Evolutionary conservation across 1,140 invertebrate species (phyloP).

Genomic region (Dermatophagoides farinae): DNA sequence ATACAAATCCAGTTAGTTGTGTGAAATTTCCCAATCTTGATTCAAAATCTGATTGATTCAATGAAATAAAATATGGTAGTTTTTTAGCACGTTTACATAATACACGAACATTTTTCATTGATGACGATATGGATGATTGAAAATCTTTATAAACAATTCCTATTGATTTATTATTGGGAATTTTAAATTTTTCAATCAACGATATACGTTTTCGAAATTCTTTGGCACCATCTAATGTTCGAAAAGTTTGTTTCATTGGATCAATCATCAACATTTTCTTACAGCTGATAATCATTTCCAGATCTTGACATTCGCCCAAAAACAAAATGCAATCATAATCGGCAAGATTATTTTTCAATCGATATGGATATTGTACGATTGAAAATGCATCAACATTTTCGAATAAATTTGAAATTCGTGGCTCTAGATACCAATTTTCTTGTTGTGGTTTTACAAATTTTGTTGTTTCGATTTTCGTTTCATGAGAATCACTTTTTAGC

Average conservation of each 20-base stretch:
- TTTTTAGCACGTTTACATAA: neutral
- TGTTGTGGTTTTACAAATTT: neutral
- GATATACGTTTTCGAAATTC: slow-evolving; percentile 7
- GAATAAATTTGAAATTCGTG: neutral
- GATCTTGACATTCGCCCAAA: slow-evolving; percentile 3
- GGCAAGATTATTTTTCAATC: neutral
- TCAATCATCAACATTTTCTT: slow-evolving; percentile 8
- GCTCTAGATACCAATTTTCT: neutral
- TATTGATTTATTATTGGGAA: neutral
- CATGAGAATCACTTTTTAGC: neutral
- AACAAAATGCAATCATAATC: slow-evolving; percentile 6
- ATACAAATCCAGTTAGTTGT: slow-evolving; percentile 5
- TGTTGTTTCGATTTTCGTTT: neutral
- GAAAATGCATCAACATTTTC: neutral
- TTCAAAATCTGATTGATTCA: slow-evolving; percentile 12
- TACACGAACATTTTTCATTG: neutral
- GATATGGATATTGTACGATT: neutral
- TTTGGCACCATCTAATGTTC: neutral
- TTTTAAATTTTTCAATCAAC: slow-evolving; percentile 12
- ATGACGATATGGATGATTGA: neutral
- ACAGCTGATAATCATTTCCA: slow-evolving; percentile 2
- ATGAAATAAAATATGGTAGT: slow-evolving; percentile 5
- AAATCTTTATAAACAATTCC: slow-evolving; percentile 9
- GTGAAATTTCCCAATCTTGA: slow-evolving; percentile 12
- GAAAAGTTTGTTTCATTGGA: neutral